Evolutionary conservation across 2,797 vertebrate genomes (phyloP), one percentile per base, ranked within the genome.

Genomic region (Sebastes hubbsi): DNA sequence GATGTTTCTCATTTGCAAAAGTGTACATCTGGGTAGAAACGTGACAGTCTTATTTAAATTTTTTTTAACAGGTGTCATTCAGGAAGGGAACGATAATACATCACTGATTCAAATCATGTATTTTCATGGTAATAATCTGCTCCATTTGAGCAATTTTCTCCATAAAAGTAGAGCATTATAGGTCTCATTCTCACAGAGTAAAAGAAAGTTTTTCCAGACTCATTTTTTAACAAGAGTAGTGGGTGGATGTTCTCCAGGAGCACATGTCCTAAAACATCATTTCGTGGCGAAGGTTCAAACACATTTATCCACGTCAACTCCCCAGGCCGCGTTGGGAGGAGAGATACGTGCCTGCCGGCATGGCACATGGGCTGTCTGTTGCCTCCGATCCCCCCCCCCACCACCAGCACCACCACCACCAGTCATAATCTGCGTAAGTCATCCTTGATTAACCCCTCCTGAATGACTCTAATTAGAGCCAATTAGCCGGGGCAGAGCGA

Each of bases 381-480:
- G 69, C 81, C 76, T 82, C 82, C 4, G 38, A 87, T 86, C 75
- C 86, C 86, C 86, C 80, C 10, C 34, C 81, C 77, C 36, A 14
- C 75, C 77, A 87, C 13, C 38, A 38, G 12, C 36, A 42, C 75
- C 77, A 87, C 38, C 38, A 42, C 38, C 38, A 42, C 88, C 85
- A 74, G 69, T 89, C 86, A 87, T 92, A 92, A 92, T 93, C 88
- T 91, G 87, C 25, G 89, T 76, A 90, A 95, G 93, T 95, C 94
- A 93, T 94, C 92, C 92, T 92, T 94, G 92, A 95, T 97, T 97
- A 97, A 97, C 96, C 96, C 96, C 94, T 93, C 90, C 96, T 96
- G 94, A 96, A 96, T 96, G 96, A 94, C 96, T 95, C 96, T 97
- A 97, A 97, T 97, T 97, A 97, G 94, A 95, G 94, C 95, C 96